A percentile compares a stretch with the other conserved stretches of the same genome.
phyloP scores from a whole-genome alignment of 1,140 invertebrate genomes.

The Homalodisca vitripennis region DNA sequence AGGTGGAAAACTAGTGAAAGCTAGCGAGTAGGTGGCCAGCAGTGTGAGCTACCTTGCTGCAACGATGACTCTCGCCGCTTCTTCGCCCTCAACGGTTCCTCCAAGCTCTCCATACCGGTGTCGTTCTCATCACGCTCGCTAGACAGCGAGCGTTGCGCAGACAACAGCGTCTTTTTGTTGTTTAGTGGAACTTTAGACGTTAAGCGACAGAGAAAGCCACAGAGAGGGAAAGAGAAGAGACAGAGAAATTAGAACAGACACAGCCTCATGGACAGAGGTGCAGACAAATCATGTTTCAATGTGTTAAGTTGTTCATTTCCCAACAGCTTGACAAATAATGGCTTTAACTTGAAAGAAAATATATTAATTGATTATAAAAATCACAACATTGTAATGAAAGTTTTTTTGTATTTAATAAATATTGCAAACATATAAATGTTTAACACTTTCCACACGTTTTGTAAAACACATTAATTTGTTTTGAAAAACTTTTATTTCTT shows the following conservation, averaged over 20 bases:
- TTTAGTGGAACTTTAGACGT: conserved; percentile 60
- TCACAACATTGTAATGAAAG: too few species aligned
- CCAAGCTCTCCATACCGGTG: conserved; percentile 58
- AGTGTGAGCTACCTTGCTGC: conserved; percentile 27
- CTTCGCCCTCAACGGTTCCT: conserved; percentile 64
- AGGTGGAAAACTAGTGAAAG: too few species aligned
- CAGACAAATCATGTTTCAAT: background rate
- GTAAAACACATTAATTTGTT: too few species aligned
- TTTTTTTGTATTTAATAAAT: too few species aligned
- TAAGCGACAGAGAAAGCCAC: conserved; percentile 30
- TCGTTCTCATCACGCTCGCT: conserved; percentile 59
- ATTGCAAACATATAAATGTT: too few species aligned
- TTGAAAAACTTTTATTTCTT: too few species aligned
- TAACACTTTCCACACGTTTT: too few species aligned
- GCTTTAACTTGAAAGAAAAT: too few species aligned
- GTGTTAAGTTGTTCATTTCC: background rate
- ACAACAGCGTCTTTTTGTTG: conserved; percentile 63
- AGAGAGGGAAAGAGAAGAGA: conserved; percentile 25
- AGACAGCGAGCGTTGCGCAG: conserved; percentile 63
- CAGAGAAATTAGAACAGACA: conserved; percentile 23
- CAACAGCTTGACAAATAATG: too few species aligned
- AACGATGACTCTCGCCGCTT: conserved; percentile 57
- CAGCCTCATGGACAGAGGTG: conserved; percentile 10
- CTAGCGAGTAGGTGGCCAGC: too few species aligned
- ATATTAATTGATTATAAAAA: too few species aligned